These are phyloP conservation scores for Heterotis niloticus DNA, from an alignment of 2,113 vertebrate genomes.

Conservation along the genomic window DNA sequence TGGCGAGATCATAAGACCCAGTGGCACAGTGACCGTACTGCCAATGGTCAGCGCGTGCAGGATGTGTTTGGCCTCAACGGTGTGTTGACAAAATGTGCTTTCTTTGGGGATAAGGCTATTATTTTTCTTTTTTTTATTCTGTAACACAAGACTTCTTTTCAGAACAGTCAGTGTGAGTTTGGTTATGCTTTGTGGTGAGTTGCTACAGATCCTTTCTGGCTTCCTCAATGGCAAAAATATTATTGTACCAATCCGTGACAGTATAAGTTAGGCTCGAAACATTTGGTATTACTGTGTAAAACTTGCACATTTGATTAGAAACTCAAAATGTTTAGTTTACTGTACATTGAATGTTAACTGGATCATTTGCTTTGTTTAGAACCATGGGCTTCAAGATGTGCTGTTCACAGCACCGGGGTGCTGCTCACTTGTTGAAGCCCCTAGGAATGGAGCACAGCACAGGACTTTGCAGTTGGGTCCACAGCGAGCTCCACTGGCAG, in stretches of 20 bases:
- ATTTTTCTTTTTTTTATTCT: background rate
- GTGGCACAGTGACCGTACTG: background rate
- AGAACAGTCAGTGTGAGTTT: background rate
- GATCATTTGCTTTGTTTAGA: background rate
- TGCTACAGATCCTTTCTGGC: too few relatives aligned
- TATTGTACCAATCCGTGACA: too few relatives aligned
- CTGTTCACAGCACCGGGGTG: too few relatives aligned
- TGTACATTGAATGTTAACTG: background rate
- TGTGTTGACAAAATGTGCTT: background rate
- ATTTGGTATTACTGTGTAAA: too few relatives aligned
- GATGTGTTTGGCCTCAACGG: background rate
- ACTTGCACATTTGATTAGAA: too few relatives aligned
- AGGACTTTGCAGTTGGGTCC: background rate
- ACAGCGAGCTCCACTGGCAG: background rate
- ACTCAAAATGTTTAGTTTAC: too few relatives aligned
- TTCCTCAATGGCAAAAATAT: too few relatives aligned
- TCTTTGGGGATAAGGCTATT: background rate
- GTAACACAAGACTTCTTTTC: background rate
- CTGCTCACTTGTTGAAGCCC: background rate
- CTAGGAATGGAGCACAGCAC: slow-evolving; percentile 2
- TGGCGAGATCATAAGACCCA: background rate
- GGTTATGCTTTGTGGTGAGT: background rate
- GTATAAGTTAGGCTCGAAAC: too few relatives aligned
- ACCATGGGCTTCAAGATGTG: too few relatives aligned
- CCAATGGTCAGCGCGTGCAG: background rate